These are phyloP conservation scores for Patella ulyssiponensis DNA, from an alignment of 2,888 invertebrate genomes.

Conservation along the genomic window DNA sequence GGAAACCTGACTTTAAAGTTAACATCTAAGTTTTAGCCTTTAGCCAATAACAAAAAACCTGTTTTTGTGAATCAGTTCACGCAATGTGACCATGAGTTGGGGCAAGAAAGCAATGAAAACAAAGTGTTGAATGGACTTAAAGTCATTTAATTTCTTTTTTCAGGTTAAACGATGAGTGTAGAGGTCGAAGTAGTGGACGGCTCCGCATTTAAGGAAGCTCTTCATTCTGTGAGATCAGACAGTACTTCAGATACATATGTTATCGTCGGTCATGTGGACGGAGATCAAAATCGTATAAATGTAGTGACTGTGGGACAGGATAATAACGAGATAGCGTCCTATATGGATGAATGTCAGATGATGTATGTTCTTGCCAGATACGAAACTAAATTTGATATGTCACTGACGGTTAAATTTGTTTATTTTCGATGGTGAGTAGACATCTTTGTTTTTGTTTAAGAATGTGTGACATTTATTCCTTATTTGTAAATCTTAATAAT, in stretches of 20 bases:
- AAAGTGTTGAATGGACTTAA: no score
- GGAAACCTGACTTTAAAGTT: no score
- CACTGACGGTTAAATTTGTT: conserved; percentile 69
- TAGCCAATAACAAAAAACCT: no score
- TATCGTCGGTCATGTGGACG: conserved; percentile 63
- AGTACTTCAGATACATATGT: conserved; percentile 48
- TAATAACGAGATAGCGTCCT: conserved; percentile 46
- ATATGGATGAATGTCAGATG: conserved; percentile 54
- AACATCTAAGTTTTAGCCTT: no score
- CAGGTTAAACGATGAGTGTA: conserved; percentile 61
- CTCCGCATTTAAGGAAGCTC: conserved; percentile 50
- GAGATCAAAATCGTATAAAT: conserved; percentile 56
- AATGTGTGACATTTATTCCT: no score
- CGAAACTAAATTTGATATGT: conserved; percentile 67
- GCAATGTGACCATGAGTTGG: no score
- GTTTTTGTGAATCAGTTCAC: no score
- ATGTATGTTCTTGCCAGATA: conserved; percentile 67
- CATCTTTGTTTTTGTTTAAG: no score
- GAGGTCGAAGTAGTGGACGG: conserved; percentile 54
- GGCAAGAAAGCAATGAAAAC: no score
- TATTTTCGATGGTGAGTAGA: conserved; percentile 68
- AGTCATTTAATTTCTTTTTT: not conserved
- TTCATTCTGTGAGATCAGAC: conserved; percentile 59
- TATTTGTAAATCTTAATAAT: no score
- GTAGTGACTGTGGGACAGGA: conserved; percentile 51